Base-by-base conservation (phyloP, 2,113 vertebrate genomes). In the Alethe castanea region DNA sequence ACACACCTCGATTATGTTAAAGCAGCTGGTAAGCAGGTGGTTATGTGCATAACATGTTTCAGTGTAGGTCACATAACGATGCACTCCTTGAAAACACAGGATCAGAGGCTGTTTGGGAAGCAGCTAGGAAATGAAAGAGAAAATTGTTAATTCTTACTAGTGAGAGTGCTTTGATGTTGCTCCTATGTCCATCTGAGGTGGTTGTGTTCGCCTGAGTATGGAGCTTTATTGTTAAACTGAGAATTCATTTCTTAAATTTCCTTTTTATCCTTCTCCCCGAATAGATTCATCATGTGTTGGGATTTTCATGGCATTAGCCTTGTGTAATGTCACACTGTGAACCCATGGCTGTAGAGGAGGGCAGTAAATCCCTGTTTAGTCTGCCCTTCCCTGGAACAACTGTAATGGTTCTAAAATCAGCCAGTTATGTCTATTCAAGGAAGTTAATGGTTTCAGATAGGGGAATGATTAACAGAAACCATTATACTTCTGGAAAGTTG, bases 21-120 rank as follows among this genome's bases (percentile, higher is more conserved):
- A 76, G 44, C 35, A 40, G n/a, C 40, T 45, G 5, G 31, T 33
- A 16, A 66, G 52, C 7, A 17, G 18, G 22, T 40, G 28, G 22
- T 62, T 62, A 20, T 0, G 0, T 5, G 0, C 26, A 5, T 44
- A 23, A 1, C 8, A 5, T 33, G 10, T 22, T 62, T 60, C 4
- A 5, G 2, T 44, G 0, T 5, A 26, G 29, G 38, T 77, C 40
- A 4, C 5, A 1, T 8, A 24, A 24, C 22, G 36, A 9, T 0
- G 0, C 26, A 9, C 11, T 74, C 18, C 28, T 50, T n/a, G n/a
- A 36, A 53, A n/a, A 47, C 19, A 13, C 29, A 25, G 35, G 22
- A 13, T 57, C 47, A 17, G 44, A 31, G 47, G 18, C 52, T 73
- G 29, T 42, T 83, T 7, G 24, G 40, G 42, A 52, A 93, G 36